Evolutionary conservation across 2,888 invertebrate species (phyloP), one percentile per base, ranked within the genome.

Genomic region (Agrotis ipsilon): DNA sequence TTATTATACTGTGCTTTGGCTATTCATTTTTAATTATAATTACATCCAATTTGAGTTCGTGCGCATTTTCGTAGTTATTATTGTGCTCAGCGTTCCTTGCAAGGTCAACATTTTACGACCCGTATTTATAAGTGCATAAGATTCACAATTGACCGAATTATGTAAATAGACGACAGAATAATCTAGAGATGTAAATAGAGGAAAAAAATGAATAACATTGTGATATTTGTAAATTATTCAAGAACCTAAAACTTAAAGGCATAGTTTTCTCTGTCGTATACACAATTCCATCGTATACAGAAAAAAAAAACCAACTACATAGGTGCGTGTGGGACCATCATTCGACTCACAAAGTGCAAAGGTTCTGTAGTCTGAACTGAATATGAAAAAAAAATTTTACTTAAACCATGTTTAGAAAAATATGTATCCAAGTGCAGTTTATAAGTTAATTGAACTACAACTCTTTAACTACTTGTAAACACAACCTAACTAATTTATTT

Each of bases 21-120:
- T 24, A 19, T 16, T 6, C 16, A 2, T 63, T 43, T 24, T 46
- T 48, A 24, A 24, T n/a, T 32, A 19, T 49, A n/a, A 58, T 52
- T 58, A 46, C 4, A 18, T 18, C 13, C 6, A 27, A 55, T 43
- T 52, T 58, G 6, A 58, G 51, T 48, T 43, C 21, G 2, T 52
- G 16, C 39, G 18, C 7, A 75, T 27, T 76, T 58, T 58, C 1
- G 24, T 43, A 24, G 21, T 21, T 32, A 48, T 68, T 52, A 48
- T 27, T 49, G 1, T 48, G 52, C 21, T 14, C 32, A 51, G 6
- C n/a, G 43, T 32, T 39, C 21, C 5, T 19, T 45, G n/a, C 49
- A 57, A 55, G 65, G 48, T 45, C 3, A 45, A 13, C 24, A 21
- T 2, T 18, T 19, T 16, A 4, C 18, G 18, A 19, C 13, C 49